Base-by-base conservation (phyloP, 2,113 vertebrate species). In the Diphyllodes magnificus region DNA sequence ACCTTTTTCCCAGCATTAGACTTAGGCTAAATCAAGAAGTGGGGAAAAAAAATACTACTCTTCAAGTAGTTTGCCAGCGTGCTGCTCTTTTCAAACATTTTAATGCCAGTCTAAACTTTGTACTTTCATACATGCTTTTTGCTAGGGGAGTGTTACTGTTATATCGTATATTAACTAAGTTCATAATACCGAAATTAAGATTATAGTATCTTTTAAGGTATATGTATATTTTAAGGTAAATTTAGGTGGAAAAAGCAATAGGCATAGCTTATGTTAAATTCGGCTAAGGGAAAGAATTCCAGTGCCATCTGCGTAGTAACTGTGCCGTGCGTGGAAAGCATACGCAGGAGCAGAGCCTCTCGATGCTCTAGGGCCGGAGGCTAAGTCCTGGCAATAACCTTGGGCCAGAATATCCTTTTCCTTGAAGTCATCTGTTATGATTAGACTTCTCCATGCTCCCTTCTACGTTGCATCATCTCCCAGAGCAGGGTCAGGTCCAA, bases 301-400 rank as follows among this genome's bases (percentile, higher is more conserved):
- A 39, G 20, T 93, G 59, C 45, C 1, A 0, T 40, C 30, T 88
- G 53, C 44, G 23, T 22, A 5, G 7, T 49, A 49, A 11, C 30
- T 51, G 23, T 78, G 22, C 40, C 0, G 0, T 33, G 30, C 11
- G 3, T 70, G 2, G 3, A n/a, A 45, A 77, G 45, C n/a, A 13
- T 2, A 4, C 22, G 16, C 24, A 21, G 44, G 50, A 86, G 42
- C 64, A 82, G 81, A 89, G 54, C 30, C 11, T 68, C 39, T 14
- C 0, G 0, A 1, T 83, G 37, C 45, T 76, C 2, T 18, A 11
- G 49, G 33, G 40, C 28, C 53, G 44, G 39, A 79, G n/a, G n/a
- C 23, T 24, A 20, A 2, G 1, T 76, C 4, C 1, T 25, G 18
- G 35, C 24, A 7, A 30, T 80, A 86, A 39, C 54, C n/a, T 73